Evolutionary conservation across 2,113 vertebrate species (phyloP), one percentile per base, ranked within the genome.

Genomic region (Pagrus major): DNA sequence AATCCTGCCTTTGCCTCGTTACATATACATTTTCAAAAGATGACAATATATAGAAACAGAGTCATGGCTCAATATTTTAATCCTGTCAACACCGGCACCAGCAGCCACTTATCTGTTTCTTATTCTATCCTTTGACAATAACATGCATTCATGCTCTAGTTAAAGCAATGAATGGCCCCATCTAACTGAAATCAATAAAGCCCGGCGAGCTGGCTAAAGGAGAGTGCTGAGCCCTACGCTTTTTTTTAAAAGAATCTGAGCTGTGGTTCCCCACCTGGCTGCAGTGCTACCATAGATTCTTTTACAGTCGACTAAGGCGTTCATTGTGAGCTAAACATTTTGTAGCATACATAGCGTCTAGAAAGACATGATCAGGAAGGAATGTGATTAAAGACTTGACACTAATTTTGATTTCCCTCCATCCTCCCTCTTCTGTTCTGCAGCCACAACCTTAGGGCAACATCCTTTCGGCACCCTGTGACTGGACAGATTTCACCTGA

Each of bases 401-500:
- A 39, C 67, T 85, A 37, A 73, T 83, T 80, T 89, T 46, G 20
- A 63, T 76, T 79, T 72, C 52, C 44, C 51, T 79, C 39, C n/a
- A 9, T 80, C 35, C 44, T 77, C 29, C 16, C 77, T 66, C 84
- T 18, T 66, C 84, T 18, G 54, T 86, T 59, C 88, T 93, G 80
- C 93, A 99, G 98, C 94, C 98, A 99, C 96, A 99, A 98, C 94
- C 95, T 96, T 90, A 96, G 96, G 92, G 92, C 94, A 68, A 97
- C 97, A 7, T 95, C 97, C 0, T 99, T 99, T 94, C 96, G 95
- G 71, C 98, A 99, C 93, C 98, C 98, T 85, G 96, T 98, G 93
- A 99, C 97, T 15, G 96, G 97, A 86, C 96, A 99, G 90, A 96
- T 98, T 93, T 99, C 98, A 82, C 94, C 97, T 58, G 98, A 99